Evolutionary conservation across 2,797 vertebrate genomes (phyloP), one percentile per base, ranked within the genome.

Genomic region (Paedocypris micromegethes): DNA sequence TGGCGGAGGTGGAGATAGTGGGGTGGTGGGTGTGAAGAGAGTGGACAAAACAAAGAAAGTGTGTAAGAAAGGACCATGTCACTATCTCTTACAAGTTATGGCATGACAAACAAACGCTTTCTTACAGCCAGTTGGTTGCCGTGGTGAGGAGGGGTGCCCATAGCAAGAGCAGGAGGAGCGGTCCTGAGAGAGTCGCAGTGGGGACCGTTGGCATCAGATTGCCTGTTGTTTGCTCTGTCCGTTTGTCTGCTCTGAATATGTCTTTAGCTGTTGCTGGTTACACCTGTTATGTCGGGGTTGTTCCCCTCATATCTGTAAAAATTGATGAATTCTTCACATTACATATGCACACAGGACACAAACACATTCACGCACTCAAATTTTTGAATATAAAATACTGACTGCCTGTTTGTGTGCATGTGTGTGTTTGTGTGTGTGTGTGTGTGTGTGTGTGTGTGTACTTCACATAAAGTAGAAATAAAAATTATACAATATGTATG

Each of bases 91-190:
- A 88, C 85, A 90, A 85, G 88, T 89, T 89, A 90, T 85, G 85
- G 87, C 86, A 86, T 84, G 82, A 87, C 86, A 89, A 88, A 89
- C 87, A 89, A 83, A 87, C 82, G 81, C 83, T 74, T 79, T 86
- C 80, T 90, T 90, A 91, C 90, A 91, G 88, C 90, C 90, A 91
- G 88, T 90, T 91, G 88, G 89, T 91, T 89, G 90, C 89, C 88
- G 88, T 88, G 90, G 88, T 83, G 78, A 85, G 83, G 83, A 89
- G 87, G 86, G 87, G 86, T 86, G 84, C 89, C 88, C 90, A 91
- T 90, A 91, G 90, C 89, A 91, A 88, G 88, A 91, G 86, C 88
- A 91, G 89, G 88, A 91, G 90, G 87, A 89, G 83, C 84, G 85
- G 89, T 91, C 88, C 88, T 77, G 88, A 88, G 83, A 90, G 85